phyloP scores from a whole-genome alignment of 2,113 vertebrate species.

The Mungos mungo region DNA sequence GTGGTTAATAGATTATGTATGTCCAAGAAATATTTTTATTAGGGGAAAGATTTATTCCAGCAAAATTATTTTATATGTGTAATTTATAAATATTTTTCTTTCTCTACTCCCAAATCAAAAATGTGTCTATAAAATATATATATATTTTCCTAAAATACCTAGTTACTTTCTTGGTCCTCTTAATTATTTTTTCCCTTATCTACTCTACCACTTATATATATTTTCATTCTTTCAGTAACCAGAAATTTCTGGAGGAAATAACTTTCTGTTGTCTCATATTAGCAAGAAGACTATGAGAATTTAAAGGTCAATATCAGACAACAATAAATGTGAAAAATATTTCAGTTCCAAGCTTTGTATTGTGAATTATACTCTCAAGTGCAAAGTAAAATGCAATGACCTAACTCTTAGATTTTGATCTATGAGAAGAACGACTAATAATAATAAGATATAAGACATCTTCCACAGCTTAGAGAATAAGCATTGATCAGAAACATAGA shows the following conservation, averaged over 20 bases:
- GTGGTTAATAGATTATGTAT: not conserved
- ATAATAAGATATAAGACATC: not conserved
- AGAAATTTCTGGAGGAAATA: not conserved
- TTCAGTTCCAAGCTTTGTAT: not conserved
- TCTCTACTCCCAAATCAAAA: not conserved
- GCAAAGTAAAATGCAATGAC: not conserved
- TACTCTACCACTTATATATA: not conserved
- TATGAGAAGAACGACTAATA: not conserved
- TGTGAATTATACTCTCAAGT: not conserved
- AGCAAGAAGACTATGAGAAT: not conserved
- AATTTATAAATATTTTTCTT: not conserved
- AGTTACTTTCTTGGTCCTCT: not conserved
- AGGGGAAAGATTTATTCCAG: not conserved
- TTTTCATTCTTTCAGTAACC: not conserved
- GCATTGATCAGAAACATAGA: not conserved
- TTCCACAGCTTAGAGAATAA: not conserved
- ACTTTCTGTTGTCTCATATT: not conserved
- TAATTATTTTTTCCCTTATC: not conserved
- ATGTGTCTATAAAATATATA: not conserved
- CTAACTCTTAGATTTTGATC: not conserved
- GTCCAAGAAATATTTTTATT: not conserved
- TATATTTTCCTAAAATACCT: not conserved
- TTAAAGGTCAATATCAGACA: not conserved
- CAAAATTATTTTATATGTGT: not conserved
- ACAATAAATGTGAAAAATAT: not conserved